Evolutionary conservation across 2,888 invertebrate genomes (phyloP), one percentile per base, ranked within the genome.

Genomic region (Bellardia bayeri): DNA sequence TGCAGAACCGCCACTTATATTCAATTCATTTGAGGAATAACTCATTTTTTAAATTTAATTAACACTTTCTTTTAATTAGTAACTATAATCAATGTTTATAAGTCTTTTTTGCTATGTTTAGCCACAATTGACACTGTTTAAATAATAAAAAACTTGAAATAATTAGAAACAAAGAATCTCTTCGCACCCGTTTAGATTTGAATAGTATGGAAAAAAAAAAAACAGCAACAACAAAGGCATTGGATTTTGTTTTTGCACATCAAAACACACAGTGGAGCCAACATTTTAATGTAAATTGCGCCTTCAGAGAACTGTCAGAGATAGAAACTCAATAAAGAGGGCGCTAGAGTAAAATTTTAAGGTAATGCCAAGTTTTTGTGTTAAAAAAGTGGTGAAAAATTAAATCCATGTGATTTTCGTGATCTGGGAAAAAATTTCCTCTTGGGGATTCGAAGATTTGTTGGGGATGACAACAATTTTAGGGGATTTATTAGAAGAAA

Each of bases 1-100:
- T 14, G 63, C 81, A 81, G 71, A 69, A 69, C 63, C 82, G 85
- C 85, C 85, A 85, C 69, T 82, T 7, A 69, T 45, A 72, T 71
- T 89, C 4, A 74, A 51, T 45, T 88, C 89, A 74, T 87, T 88
- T 49, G 79, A n/a, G 0, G 85, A 63, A 82, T 64, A 82, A 82
- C 76, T 88, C 89, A 89, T 89, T 42, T 3, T 45, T 45, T 45
- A 13, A 3, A 8, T 14, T 79, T 51, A 45, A 30, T 64, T 49
- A 3, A 8, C 14, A 16, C 13, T 33, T 40, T 58, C 33, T 72
- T 72, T 23, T 23, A 49, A 8, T 11, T 54, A 76, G n/a, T 42
- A 40, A 58, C 11, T 58, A 30, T 6, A 40, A 23, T 33, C 6
- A 37, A 75, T 14, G 13, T 58, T 23, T 40, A 23, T 37, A 11